phyloP scores from a whole-genome alignment of 35 echinoderm and acorn worm genomes.

The Holothuria glaberrima region DNA sequence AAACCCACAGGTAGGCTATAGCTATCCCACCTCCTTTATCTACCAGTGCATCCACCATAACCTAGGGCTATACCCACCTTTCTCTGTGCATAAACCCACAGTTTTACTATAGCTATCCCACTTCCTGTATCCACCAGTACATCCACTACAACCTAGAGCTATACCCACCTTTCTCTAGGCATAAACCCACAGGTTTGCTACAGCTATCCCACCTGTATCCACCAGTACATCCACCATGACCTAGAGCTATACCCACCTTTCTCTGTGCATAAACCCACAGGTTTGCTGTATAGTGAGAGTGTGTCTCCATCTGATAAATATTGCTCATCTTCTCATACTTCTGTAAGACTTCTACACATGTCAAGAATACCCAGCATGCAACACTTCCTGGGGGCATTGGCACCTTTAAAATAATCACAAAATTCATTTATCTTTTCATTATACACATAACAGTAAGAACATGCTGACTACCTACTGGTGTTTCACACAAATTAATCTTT shows the following conservation, averaged over 20 bases:
- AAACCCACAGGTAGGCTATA: slow-evolving; percentile 80
- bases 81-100: slow-evolving; percentile 86
- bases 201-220: too few species aligned
- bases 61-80: background rate
- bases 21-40: too few species aligned
- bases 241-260: slow-evolving; percentile 6
- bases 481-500: too few species aligned
- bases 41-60: too few species aligned
- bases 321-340: slow-evolving; percentile 81
- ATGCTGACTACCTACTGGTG: too few species aligned
- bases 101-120: slow-evolving; percentile 40
- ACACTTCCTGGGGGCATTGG: slow-evolving; percentile 94
- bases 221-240: too few species aligned
- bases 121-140: too few species aligned
- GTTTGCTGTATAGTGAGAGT: slow-evolving; percentile 95
- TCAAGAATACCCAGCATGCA: slow-evolving; percentile 99
- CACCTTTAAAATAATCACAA: slow-evolving; percentile 58
- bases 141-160: too few species aligned
- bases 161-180: slow-evolving; percentile 64
- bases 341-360: slow-evolving; percentile 92
- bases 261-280: slow-evolving; percentile 92
- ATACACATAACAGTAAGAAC: too few species aligned
- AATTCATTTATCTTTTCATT: background rate
- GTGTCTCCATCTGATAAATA: slow-evolving; percentile 73
- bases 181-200: slow-evolving; percentile 89